Conservation (phyloP, 2,797 vertebrate genomes). For the Neosilurus hyrtlii region DNA sequence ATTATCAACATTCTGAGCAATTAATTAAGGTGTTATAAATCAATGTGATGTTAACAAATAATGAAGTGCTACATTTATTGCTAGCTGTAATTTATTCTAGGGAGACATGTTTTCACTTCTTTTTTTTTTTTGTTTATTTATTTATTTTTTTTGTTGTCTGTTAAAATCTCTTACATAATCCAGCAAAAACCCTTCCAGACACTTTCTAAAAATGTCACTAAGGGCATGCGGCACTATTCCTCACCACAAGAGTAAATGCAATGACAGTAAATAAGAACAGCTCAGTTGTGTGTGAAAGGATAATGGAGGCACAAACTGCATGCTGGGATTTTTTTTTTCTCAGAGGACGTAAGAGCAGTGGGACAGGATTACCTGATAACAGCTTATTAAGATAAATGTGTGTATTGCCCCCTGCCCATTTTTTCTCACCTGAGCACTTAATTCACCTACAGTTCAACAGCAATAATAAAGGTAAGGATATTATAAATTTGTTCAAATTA, state of each 20-base stretch:
- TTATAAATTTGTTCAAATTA: not conserved
- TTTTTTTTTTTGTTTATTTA: too few species aligned
- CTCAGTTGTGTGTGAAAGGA: slow-evolving; percentile 3
- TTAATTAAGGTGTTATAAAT: not conserved
- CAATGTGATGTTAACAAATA: not conserved
- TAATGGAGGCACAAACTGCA: slow-evolving; percentile 14
- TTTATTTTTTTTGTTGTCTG: not conserved
- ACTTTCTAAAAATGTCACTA: slow-evolving; percentile 24
- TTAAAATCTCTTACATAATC: slow-evolving; percentile 51
- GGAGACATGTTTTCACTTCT: not conserved
- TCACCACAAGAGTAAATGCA: slow-evolving; percentile 19
- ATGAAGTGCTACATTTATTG: slow-evolving; percentile 1
- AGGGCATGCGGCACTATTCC: slow-evolving; percentile 2
- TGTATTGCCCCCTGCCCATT: not conserved
- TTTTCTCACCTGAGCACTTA: not conserved
- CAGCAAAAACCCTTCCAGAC: slow-evolving; percentile 7
- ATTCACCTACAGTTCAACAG: not conserved
- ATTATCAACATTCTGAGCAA: not conserved
- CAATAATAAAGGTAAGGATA: not conserved
- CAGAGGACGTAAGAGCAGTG: not conserved
- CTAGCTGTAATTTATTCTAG: not conserved
- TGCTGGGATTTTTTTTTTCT: slow-evolving; percentile 1
- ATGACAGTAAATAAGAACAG: slow-evolving; percentile 26
- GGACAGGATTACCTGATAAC: slow-evolving; percentile 2
- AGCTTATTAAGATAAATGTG: slow-evolving; percentile 23